phyloP scores from a whole-genome alignment of 2,113 vertebrate species.

The Calidris pygmaea region DNA sequence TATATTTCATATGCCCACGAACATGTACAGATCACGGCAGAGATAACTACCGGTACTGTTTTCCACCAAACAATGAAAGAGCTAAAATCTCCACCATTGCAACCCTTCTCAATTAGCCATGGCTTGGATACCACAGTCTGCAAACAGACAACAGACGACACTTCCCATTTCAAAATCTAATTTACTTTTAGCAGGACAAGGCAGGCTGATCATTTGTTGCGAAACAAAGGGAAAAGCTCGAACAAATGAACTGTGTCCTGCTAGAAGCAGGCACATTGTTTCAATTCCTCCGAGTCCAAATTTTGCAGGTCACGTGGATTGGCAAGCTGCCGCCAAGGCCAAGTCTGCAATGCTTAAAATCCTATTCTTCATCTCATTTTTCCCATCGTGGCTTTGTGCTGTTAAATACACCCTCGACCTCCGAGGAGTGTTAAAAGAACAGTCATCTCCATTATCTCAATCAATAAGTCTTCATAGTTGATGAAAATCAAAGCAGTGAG shows the following conservation, averaged over 20 bases:
- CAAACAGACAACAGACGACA: neutral
- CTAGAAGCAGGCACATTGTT: conserved; percentile 10
- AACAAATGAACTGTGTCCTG: conserved; percentile 28
- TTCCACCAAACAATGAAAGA: neutral
- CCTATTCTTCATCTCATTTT: neutral
- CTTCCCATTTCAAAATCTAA: conserved; percentile 20
- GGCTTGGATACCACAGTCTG: neutral
- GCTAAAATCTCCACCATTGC: neutral
- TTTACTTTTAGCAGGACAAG: conserved; percentile 29
- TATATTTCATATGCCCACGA: neutral
- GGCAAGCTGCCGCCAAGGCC: neutral
- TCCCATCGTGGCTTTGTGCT: neutral
- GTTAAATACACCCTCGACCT: neutral
- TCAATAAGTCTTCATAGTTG: neutral
- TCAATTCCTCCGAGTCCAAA: neutral
- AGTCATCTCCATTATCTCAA: neutral
- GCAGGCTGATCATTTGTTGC: neutral
- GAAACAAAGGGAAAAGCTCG: conserved; percentile 28
- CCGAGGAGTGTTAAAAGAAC: neutral
- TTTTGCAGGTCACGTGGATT: neutral
- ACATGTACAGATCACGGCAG: neutral
- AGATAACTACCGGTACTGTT: neutral
- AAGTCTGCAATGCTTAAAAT: neutral
- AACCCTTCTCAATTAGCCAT: neutral
- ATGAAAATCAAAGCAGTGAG: neutral